phyloP scores from a whole-genome alignment of 2,113 vertebrate species.

The Mobula hypostoma region DNA sequence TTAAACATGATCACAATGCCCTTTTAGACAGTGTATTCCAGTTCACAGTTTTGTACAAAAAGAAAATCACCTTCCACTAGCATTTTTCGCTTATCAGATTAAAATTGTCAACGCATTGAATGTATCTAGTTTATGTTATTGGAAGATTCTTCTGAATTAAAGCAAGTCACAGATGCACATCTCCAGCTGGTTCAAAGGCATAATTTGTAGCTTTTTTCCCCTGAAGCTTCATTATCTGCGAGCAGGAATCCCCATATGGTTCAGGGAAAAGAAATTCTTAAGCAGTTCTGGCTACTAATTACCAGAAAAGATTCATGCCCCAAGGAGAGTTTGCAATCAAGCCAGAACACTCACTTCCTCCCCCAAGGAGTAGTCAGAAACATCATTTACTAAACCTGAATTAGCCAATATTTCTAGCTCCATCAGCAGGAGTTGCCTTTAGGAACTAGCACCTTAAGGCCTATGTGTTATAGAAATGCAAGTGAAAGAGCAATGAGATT shows the following conservation, averaged over 20 bases:
- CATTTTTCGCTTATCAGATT: not conserved
- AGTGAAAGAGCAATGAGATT: not conserved
- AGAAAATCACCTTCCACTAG: not conserved
- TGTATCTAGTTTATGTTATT: not conserved
- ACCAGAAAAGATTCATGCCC: not conserved
- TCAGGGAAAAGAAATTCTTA: not conserved
- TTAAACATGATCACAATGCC: too few relatives aligned
- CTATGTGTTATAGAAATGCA: not conserved
- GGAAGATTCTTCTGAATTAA: not conserved
- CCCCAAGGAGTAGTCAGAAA: not conserved
- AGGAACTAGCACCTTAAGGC: not conserved
- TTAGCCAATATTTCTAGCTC: not conserved
- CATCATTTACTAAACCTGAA: not conserved
- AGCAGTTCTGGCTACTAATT: not conserved
- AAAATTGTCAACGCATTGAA: not conserved
- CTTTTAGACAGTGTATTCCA: not conserved
- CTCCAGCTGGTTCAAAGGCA: not conserved
- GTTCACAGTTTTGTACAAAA: not conserved
- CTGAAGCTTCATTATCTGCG: not conserved
- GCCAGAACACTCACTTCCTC: not conserved
- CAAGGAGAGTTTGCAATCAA: not conserved
- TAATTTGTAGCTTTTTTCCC: not conserved
- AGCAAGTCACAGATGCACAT: not conserved
- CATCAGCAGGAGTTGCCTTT: not conserved
- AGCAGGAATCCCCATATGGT: not conserved